Evolutionary conservation across 2,888 invertebrate species (phyloP).

Genomic region (Cephus pulcher): DNA sequence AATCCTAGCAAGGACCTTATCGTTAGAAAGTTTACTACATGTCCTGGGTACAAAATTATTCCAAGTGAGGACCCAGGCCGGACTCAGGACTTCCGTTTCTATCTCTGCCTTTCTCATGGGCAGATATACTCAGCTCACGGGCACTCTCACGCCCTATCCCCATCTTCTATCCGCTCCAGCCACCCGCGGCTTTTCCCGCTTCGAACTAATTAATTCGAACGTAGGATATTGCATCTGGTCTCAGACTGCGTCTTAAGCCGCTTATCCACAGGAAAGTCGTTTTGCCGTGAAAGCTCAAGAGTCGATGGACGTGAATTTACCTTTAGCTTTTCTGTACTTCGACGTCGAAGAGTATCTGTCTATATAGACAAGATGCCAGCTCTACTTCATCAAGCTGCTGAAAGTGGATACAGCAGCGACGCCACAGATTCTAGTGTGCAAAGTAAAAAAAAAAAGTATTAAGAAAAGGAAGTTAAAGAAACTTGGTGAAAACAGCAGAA

Average conservation of each 20-base stretch:
- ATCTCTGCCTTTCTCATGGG: not conserved
- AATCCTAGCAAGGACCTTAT: not conserved
- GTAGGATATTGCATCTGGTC: constrained; percentile 15
- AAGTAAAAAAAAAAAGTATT: not conserved
- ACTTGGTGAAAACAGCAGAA: not conserved
- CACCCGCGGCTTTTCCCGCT: not conserved
- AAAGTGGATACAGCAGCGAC: not conserved
- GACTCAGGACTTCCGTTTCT: constrained; percentile 2
- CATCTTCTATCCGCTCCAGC: not conserved
- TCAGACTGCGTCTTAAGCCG: constrained; percentile 9
- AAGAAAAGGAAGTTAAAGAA: not conserved
- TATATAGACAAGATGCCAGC: not conserved
- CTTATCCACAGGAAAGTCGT: not conserved
- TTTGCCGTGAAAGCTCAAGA: not conserved
- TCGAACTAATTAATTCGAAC: constrained; percentile 14
- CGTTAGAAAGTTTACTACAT: not conserved
- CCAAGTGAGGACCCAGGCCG: not conserved
- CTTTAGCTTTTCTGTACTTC: not conserved
- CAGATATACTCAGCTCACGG: not conserved
- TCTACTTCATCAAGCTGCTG: not conserved
- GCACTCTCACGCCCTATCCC: not conserved
- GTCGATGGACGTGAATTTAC: not conserved
- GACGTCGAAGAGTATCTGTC: not conserved
- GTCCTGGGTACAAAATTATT: not conserved
- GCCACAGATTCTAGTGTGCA: not conserved